Percentiles rank a stretch among this genome's conserved stretches.
Evolutionary conservation across 2,888 invertebrate species (phyloP).

Genomic region (Andrena flavipes): DNA sequence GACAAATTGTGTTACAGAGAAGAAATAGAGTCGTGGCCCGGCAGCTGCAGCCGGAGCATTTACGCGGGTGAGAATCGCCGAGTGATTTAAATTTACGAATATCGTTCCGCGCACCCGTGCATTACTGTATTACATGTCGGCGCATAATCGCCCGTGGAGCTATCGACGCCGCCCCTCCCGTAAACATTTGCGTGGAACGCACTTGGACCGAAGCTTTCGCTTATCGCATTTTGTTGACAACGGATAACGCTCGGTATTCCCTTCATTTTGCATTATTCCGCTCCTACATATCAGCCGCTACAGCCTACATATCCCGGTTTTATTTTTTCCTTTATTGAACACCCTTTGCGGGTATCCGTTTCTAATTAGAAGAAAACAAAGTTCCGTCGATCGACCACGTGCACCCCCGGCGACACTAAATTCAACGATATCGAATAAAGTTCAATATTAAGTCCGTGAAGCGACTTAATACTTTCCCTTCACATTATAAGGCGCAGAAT

Average conservation of each 20-base stretch:
- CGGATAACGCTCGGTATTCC: slow-evolving; percentile 10
- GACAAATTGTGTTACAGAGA: slow-evolving; percentile 54
- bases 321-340: too few relatives aligned
- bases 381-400: too few relatives aligned
- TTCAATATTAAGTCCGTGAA: too few relatives aligned
- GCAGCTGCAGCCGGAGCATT: slow-evolving; percentile 49
- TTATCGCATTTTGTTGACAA: slow-evolving; percentile 34
- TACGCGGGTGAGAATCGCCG: slow-evolving; percentile 49
- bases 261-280: background rate
- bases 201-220: slow-evolving; percentile 20
- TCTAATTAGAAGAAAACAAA: too few relatives aligned
- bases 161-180: slow-evolving; percentile 32
- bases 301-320: too few relatives aligned
- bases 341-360: too few relatives aligned
- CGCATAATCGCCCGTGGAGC: slow-evolving; percentile 37
- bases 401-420: too few relatives aligned
- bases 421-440: too few relatives aligned
- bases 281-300: too few relatives aligned
- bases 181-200: slow-evolving; percentile 22
- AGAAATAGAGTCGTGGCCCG: slow-evolving; percentile 55
- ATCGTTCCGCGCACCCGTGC: slow-evolving; percentile 39
- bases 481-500: too few relatives aligned
- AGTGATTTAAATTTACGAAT: slow-evolving; percentile 61
- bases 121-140: slow-evolving; percentile 44
- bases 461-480: too few relatives aligned